Evolutionary conservation across 1,140 invertebrate species (phyloP).

Genomic region (Chironomus tepperi): DNA sequence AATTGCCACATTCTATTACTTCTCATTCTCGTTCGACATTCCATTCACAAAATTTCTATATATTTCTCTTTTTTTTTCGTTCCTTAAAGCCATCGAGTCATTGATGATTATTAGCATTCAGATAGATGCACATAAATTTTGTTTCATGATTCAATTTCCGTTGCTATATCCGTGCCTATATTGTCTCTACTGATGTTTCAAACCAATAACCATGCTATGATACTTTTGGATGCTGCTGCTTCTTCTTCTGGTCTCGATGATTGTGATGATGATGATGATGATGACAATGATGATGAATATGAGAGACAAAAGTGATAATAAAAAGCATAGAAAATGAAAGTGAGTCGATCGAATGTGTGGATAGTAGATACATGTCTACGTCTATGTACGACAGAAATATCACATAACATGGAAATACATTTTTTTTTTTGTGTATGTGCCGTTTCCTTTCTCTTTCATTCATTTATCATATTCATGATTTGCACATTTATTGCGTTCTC

Average conservation of each 20-base stretch:
- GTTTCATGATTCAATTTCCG: conserved; percentile 12
- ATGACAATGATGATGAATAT: not conserved
- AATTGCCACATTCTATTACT: no score
- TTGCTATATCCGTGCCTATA: conserved; percentile 5
- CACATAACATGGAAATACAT: not conserved
- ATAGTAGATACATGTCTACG: not conserved
- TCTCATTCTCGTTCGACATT: no score
- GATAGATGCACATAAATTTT: conserved; percentile 2
- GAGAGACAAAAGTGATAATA: not conserved
- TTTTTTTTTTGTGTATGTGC: no score
- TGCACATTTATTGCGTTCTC: conserved; percentile 6
- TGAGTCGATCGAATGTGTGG: not conserved
- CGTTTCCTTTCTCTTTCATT: not conserved
- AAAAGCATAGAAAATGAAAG: not conserved
- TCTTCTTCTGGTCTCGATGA: not conserved
- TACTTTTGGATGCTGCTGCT: no score
- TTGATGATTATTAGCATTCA: conserved; percentile 14
- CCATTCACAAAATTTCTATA: no score
- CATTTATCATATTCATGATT: conserved; percentile 22
- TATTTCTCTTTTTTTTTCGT: not conserved
- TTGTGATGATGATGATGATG: not conserved
- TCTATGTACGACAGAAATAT: not conserved
- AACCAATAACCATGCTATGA: no score
- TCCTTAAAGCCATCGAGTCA: not conserved
- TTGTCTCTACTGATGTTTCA: not conserved